Conservation (phyloP, 2,888 invertebrate species). For the Tiphia femorata region DNA sequence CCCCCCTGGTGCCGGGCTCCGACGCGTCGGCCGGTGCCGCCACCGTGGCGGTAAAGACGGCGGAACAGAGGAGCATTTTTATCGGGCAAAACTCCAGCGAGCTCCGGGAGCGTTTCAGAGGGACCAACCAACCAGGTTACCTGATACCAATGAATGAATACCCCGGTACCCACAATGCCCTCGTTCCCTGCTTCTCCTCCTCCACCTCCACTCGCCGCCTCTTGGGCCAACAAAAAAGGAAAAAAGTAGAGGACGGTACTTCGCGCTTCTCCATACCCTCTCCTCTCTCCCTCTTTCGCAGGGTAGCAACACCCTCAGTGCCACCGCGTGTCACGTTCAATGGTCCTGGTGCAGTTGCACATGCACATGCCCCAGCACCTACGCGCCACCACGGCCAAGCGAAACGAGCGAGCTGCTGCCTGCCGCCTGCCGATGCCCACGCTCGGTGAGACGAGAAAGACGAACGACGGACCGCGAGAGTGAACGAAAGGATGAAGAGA, state of each 20-base stretch:
- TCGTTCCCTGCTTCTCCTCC: slow-evolving; percentile 30
- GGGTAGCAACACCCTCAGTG: slow-evolving; percentile 23
- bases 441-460: not conserved
- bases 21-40: too few species aligned
- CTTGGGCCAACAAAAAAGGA: slow-evolving; percentile 31
- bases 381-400: too few species aligned
- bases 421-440: not conserved
- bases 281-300: slow-evolving; percentile 11
- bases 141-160: slow-evolving; percentile 63
- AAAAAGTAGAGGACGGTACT: too few species aligned
- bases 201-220: too few species aligned
- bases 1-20: slow-evolving; percentile 25
- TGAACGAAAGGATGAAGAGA: slow-evolving; percentile 23
- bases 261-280: slow-evolving; percentile 17
- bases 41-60: too few species aligned
- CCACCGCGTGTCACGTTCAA: slow-evolving; percentile 49
- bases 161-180: slow-evolving; percentile 47
- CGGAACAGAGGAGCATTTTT: slow-evolving; percentile 25
- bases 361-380: slow-evolving; percentile 29
- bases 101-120: slow-evolving; percentile 30
- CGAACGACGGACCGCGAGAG: not conserved
- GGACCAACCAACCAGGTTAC: slow-evolving; percentile 48
- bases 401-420: not conserved
- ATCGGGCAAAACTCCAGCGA: slow-evolving; percentile 29
- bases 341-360: slow-evolving; percentile 35